Evolutionary conservation across 2,888 invertebrate genomes (phyloP), one percentile per base, ranked within the genome.

Genomic region (Drosophila hamatofila): DNA sequence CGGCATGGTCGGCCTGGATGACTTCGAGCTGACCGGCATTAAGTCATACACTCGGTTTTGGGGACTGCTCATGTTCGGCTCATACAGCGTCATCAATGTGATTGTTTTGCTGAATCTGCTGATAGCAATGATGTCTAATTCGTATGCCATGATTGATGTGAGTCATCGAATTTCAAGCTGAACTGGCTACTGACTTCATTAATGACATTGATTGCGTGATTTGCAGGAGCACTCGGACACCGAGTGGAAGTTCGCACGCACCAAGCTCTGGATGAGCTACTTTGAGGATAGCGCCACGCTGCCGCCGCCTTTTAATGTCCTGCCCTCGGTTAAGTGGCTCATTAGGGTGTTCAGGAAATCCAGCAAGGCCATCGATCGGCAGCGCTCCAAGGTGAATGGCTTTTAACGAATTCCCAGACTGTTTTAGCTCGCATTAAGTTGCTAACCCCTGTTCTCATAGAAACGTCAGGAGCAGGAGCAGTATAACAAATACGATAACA

Each of bases 71-170:
- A 98, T 98, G 97, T 98, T 98, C 91, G 98, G 98, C 4, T 97
- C 97, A 0, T 99, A 98, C 94, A 97, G 97, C 78, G 97, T 97
- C 78, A 98, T 98, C 93, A 98, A 98, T 91, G 96, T 98, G 79
- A 97, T 98, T 90, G 98, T 98, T 16, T 94, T 98, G 44, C 93
- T 98, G 82, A 98, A 98, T 92, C 95, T 98, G 70, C 96, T 98
- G 77, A 98, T 98, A 90, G 98, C 98, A 82, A 99, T 98, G 98
- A 98, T 98, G 98, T 98, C 97, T 88, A 98, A 98, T 93, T 98
- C 98, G 2, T 98, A 97, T 91, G 96, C 98, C 54, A 95, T 96
- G 93, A 98, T 98, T 90, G 96, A 96, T 91, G 98, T 98, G 93
- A 95, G 90, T 96, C 93, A 3, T 8, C 7, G 11, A n/a, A n/a